Evolutionary conservation across 2,797 vertebrate species (phyloP), one percentile per base, ranked within the genome.

Genomic region (Hephaestus fuliginosus): DNA sequence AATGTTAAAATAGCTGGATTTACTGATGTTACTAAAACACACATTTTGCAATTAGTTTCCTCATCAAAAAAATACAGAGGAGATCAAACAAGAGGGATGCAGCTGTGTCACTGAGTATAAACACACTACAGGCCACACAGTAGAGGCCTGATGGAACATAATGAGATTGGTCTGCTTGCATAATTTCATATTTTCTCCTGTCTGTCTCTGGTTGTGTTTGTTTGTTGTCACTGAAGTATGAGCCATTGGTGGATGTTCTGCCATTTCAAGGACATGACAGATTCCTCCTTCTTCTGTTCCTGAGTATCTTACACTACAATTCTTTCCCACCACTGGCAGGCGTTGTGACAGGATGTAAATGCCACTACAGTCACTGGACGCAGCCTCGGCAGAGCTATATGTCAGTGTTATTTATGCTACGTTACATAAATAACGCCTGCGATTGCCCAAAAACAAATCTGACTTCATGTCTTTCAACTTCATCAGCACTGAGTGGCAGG

Each of bases 271-370:
- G 52, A 33, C 25, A 10, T 41, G 39, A 62, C 62, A 58, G 69
- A 68, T 73, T 73, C n/a, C 20, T 28, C n/a, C 33, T 18, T 3
- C 48, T 51, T 3, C 28, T 57, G 22, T 51, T 55, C 30, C 28
- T 2, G 4, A 44, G 52, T 25, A 48, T n/a, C 30, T 44, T 58
- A 17, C 6, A 25, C 2, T 3, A 20, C 18, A 22, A 33, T 43
- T 8, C 22, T 66, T 20, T 46, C 4, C 33, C 7, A 2, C 5
- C 22, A 20, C 28, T 43, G n/a, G 52, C 69, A 49, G 49, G 30
- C 28, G 48, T 52, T 43, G 39, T 12, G 75, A 78, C 57, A 44
- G 43, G 49, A 30, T 33, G 4, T 11, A 58, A 82, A 84, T 62
- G 41, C n/a, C 62, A 7, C 36, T n/a, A 3, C 46, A 71, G 33